Conservation (phyloP, 2,888 invertebrate genomes). For the Pristionchus maxplancki region DNA sequence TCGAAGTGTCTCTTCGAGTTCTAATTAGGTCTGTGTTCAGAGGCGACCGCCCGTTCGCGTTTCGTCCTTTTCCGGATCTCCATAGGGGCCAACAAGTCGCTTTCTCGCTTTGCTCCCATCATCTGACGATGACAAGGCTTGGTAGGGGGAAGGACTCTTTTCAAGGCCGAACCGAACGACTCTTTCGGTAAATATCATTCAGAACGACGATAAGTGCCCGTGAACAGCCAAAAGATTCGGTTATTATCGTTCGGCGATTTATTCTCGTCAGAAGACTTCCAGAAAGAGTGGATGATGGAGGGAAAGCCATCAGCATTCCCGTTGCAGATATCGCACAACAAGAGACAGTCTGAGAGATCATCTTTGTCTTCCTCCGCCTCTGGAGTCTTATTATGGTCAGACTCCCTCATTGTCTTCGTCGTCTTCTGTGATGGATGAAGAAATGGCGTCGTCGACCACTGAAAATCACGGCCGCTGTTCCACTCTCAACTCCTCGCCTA, state of each 20-base stretch:
- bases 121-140: constrained; percentile 29
- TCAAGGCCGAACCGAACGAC: background rate
- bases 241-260: background rate
- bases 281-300: background rate
- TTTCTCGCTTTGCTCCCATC: background rate
- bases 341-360: background rate
- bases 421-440: background rate
- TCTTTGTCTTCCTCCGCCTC: background rate
- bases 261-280: background rate
- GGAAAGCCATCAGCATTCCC: background rate
- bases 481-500: background rate
- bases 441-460: background rate
- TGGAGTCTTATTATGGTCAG: background rate
- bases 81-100: background rate
- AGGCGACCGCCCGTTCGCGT: background rate
- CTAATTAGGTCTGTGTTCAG: constrained; percentile 10
- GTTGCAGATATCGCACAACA: background rate
- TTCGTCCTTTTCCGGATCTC: background rate
- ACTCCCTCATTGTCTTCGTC: background rate
- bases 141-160: background rate
- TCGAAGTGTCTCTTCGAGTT: background rate
- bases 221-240: background rate
- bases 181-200: constrained; percentile 15
- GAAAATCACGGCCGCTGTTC: background rate
- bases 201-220: constrained; percentile 31